A percentile compares a stretch with the other conserved stretches of the same genome.
These are phyloP conservation scores for Beris morrisii DNA, from an alignment of 2,888 invertebrate genomes.

Conservation along the genomic window DNA sequence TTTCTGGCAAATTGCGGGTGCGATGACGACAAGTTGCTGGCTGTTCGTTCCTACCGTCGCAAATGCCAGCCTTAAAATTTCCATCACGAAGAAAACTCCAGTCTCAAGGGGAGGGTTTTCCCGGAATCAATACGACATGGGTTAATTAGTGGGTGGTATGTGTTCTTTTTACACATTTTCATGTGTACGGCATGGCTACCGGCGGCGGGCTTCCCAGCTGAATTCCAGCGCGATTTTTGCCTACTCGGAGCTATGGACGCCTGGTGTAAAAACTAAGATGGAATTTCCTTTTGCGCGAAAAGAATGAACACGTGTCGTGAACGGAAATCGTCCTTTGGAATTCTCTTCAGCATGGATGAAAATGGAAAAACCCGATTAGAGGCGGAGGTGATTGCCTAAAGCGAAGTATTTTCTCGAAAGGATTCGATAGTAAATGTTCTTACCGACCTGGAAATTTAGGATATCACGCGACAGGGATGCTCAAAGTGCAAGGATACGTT, in stretches of 20 bases:
- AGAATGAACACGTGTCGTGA: conserved; percentile 38
- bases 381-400: neutral
- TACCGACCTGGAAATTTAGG: no score
- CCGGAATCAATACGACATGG: neutral
- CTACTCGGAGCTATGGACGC: conserved; percentile 43
- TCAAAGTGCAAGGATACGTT: no score
- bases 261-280: conserved; percentile 50
- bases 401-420: no score
- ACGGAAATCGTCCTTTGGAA: conserved; percentile 16
- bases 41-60: no score
- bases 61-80: conserved; percentile 13
- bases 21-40: no score
- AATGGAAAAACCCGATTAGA: neutral
- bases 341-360: conserved; percentile 18
- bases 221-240: conserved; percentile 6
- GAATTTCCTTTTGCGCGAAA: conserved; percentile 53
- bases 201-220: conserved; percentile 42
- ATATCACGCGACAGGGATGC: no score
- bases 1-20: neutral
- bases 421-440: no score
- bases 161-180: neutral
- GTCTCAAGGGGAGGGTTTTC: conserved; percentile 9
- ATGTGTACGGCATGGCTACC: no score
- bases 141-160: neutral
- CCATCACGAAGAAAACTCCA: neutral